Base-by-base conservation (phyloP, 2,113 vertebrate genomes). In the Sander vitreus region DNA sequence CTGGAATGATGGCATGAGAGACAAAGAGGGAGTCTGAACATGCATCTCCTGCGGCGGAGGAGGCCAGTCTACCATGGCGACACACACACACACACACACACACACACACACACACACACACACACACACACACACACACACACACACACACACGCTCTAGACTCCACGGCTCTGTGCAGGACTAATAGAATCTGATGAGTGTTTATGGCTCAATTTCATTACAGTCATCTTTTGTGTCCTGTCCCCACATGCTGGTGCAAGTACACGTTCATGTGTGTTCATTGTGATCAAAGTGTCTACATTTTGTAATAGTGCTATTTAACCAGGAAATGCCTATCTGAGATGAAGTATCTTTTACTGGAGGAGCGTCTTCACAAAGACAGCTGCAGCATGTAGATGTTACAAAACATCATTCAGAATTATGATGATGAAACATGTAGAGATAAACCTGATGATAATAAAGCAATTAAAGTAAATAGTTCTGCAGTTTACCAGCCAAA, bases 121-220 rank as follows among this genome's bases (percentile, higher is more conserved):
- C 63, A 54, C 21, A 43, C 50, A 60, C 30, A 64, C 47, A 16
- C 47, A 16, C 47, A 1, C 33, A 1, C 33, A 5, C 53, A 62
- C 59, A 65, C 39, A 65, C 63, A 53, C 21, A 50, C 33, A 18
- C 43, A 66, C 53, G 60, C 57, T 48, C 9, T 3, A 75, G 69
- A 80, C 78, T 62, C 47, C 0, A 15, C 23, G 66, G 53, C 73
- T 76, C 43, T 66, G 54, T 27, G 50, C 65, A 59, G 66, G n/a
- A 68, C 13, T 50, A 50, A 21, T 15, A 48, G 45, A 80, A 51
- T 21, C 48, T 82, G 57, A 81, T 88, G 78, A 81, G 43, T 83
- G 78, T 78, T 86, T 87, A 76, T 47, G 50, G 47, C 39, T 72
- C 39, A 66, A 6, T 72, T 64, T 88, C 62, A 78, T 77, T 57